These are phyloP conservation scores for Drosophila flavopinicola DNA, from an alignment of 2,888 invertebrate genomes.

Conservation along the genomic window DNA sequence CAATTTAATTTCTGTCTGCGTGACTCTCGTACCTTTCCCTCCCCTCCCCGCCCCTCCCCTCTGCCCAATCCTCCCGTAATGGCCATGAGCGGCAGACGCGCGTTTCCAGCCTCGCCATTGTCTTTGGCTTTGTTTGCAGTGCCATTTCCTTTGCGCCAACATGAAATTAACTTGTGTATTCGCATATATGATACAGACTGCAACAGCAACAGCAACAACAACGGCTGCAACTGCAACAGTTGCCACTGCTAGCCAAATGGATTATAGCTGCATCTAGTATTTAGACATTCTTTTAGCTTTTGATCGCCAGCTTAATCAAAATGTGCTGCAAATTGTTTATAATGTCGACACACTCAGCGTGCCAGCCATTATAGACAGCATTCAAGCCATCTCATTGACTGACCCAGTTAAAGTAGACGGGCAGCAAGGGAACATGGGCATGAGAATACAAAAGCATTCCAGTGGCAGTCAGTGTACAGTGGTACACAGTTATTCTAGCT, in stretches of 20 bases:
- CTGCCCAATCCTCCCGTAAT: constrained; percentile 7
- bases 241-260: constrained; percentile 36
- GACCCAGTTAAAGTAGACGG: constrained; percentile 33
- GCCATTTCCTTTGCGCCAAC: constrained; percentile 69
- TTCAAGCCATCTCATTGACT: constrained; percentile 26
- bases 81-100: constrained; percentile 41
- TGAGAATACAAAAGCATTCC: constrained; percentile 11
- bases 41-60: not conserved
- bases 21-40: constrained; percentile 27
- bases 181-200: constrained; percentile 33
- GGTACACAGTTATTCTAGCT: not conserved
- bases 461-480: constrained; percentile 23
- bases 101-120: constrained; percentile 56
- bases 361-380: constrained; percentile 23
- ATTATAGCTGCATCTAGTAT: constrained; percentile 55
- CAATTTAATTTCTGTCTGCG: constrained; percentile 77
- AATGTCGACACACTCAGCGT: constrained; percentile 42
- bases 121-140: constrained; percentile 75
- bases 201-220: constrained; percentile 14
- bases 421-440: not conserved
- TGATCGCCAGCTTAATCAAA: constrained; percentile 63
- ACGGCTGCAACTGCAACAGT: constrained; percentile 9
- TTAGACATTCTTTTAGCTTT: constrained; percentile 31
- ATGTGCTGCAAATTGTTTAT: constrained; percentile 57
- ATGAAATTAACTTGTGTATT: constrained; percentile 68